Evolutionary conservation across 2,888 invertebrate genomes (phyloP), one percentile per base, ranked within the genome.

Genomic region (Chymomyza fuscimana): DNA sequence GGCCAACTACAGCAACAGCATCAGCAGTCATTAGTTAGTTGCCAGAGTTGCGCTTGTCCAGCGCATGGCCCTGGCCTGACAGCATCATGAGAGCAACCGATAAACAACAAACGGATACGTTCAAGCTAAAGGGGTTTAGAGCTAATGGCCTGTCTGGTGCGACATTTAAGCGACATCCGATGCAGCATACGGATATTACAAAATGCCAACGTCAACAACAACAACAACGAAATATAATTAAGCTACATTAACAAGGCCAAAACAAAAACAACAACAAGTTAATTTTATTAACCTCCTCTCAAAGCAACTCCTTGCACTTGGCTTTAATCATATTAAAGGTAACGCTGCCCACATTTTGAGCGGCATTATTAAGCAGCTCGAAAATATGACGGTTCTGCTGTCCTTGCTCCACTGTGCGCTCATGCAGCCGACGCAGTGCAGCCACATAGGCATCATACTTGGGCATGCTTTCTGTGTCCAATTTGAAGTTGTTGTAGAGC

Each of bases 271-370:
- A 50, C 16, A 29, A n/a, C 40, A 54, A 63, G 15, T 46, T 54
- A 67, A 61, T 25, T 62, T 29, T 65, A 60, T 36, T n/a, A n/a
- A 64, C 32, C 32, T 51, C 46, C 58, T 54, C 65, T 67, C 65
- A 81, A 6, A 73, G 40, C 5, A 86, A n/a, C 7, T 87, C 83
- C 56, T 74, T 73, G 71, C 90, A 90, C 69, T 90, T 89, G 61
- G 80, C 69, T 66, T 82, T 85, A 25, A 90, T 90, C 88, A 90
- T 85, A 36, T 86, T 87, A 58, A 90, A 81, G 6, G 90, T 87
- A n/a, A 89, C 85, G 22, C 84, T 86, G 74, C 90, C 90, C 29
- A 90, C 87, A 75, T 89, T 90, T 52, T 82, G 87, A 7, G 90
- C 80, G 1, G 90, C 90, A 73, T 88, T 89, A 62, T 67, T 80